Conservation (phyloP, 2,113 vertebrate species). For the Dipodomys merriami region DNA sequence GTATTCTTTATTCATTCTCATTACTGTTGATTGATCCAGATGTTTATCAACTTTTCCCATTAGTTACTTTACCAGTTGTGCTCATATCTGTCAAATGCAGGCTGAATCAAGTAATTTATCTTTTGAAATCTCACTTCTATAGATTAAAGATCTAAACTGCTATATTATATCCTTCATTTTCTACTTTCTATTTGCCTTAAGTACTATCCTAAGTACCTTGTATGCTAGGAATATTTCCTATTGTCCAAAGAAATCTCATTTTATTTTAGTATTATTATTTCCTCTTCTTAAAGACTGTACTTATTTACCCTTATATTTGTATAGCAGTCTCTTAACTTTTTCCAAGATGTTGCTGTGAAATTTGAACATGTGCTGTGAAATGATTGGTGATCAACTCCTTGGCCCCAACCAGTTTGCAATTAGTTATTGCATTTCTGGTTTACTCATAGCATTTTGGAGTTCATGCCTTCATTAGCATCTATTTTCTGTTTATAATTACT, state of each 20-base stretch:
- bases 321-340: background rate
- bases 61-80: background rate
- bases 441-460: background rate
- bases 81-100: background rate
- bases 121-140: slow-evolving; percentile 1
- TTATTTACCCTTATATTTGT: background rate
- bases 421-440: background rate
- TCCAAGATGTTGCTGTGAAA: background rate
- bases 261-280: background rate
- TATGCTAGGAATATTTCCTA: background rate
- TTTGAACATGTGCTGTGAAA: background rate
- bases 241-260: background rate
- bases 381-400: background rate
- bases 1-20: background rate
- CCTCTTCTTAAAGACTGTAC: background rate
- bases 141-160: background rate
- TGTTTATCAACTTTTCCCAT: background rate
- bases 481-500: background rate
- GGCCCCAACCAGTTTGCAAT: background rate
- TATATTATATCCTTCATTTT: background rate
- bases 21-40: background rate
- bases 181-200: background rate
- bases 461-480: background rate
- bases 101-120: background rate
- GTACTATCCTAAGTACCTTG: background rate